Conservation (phyloP, 2,113 vertebrate species). For the Actinemys pallida region DNA sequence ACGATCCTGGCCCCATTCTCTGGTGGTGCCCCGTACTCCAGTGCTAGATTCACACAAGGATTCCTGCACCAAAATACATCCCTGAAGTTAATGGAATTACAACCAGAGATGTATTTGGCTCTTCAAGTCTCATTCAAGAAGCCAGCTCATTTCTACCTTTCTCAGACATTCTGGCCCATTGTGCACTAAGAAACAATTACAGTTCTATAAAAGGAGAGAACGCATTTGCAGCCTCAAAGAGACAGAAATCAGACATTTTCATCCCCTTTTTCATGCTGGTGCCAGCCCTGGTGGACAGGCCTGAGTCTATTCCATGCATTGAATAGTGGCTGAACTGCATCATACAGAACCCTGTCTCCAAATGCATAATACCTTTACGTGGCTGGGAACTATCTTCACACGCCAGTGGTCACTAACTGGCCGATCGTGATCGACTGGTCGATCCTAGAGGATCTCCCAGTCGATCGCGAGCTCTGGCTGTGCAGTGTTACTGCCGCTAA, state of each 20-base stretch:
- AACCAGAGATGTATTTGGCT: not conserved
- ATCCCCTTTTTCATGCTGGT: not conserved
- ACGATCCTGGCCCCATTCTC: not conserved
- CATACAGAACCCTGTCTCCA: not conserved
- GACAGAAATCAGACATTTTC: not conserved
- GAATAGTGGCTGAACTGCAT: not conserved
- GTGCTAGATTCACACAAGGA: not conserved
- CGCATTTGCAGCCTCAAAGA: not conserved
- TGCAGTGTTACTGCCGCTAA: no score
- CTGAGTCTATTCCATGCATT: not conserved
- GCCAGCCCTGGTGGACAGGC: not conserved
- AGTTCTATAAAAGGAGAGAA: accelerated
- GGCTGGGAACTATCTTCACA: not conserved
- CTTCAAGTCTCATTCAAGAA: not conserved
- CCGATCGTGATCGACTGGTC: accelerated
- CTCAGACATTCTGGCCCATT: not conserved
- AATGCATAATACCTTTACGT: accelerated
- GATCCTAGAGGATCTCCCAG: no score
- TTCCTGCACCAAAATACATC: not conserved
- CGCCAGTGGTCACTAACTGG: not conserved
- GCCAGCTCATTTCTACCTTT: not conserved
- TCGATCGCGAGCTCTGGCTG: no score
- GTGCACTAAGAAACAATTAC: not conserved
- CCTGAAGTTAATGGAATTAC: not conserved
- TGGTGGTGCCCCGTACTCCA: not conserved